These are phyloP conservation scores for Nipponia nippon DNA, from an alignment of 2,113 vertebrate species.

Conservation along the genomic window DNA sequence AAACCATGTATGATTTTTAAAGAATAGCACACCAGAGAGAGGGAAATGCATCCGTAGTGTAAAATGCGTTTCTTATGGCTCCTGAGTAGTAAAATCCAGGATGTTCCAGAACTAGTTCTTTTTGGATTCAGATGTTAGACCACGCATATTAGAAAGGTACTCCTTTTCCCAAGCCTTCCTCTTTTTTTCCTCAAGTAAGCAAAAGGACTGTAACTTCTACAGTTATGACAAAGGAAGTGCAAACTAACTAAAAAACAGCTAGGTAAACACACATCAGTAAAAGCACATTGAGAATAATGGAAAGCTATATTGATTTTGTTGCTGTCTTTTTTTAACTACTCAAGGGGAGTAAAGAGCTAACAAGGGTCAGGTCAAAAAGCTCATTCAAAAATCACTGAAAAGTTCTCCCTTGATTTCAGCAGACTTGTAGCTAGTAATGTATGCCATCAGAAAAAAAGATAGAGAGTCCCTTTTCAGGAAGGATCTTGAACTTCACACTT, in stretches of 20 bases:
- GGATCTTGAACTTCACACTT: neutral
- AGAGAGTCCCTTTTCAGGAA: neutral
- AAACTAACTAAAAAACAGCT: neutral
- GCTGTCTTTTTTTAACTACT: neutral
- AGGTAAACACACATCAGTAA: neutral
- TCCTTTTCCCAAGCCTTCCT: neutral
- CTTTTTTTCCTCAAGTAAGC: neutral
- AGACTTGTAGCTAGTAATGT: neutral
- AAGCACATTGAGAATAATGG: neutral
- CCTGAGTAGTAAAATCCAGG: neutral
- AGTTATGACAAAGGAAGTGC: neutral
- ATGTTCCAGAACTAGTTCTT: neutral
- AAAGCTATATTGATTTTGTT: neutral
- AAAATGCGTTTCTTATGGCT: neutral
- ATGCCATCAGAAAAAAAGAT: neutral
- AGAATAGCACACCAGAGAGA: neutral
- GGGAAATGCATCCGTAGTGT: neutral
- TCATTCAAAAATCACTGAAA: neutral
- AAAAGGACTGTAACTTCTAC: neutral
- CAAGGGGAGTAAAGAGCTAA: neutral
- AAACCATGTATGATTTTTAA: slow-evolving; percentile 18
- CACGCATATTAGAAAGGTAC: neutral
- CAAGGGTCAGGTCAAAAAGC: neutral
- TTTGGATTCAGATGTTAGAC: neutral
- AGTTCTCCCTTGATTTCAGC: neutral